Evolutionary conservation across 2,113 vertebrate species (phyloP).

Genomic region (Amblyornis subalaris): DNA sequence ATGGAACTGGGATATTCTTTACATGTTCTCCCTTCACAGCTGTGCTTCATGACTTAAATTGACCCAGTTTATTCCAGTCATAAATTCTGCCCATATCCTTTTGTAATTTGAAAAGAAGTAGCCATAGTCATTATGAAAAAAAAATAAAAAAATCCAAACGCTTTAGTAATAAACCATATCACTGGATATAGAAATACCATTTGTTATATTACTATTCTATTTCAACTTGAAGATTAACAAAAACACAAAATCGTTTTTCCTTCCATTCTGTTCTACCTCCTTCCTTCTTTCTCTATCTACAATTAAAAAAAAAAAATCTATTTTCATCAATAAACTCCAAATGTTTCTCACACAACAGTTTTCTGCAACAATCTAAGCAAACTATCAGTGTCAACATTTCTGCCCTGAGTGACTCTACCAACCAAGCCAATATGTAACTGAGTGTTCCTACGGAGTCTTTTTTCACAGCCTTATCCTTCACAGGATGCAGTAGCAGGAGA

Average conservation of each 20-base stretch:
- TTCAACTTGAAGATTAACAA: neutral
- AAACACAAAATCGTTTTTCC: neutral
- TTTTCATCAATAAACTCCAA: neutral
- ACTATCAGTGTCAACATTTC: neutral
- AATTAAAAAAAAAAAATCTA: neutral
- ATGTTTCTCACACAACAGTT: neutral
- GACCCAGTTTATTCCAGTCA: neutral
- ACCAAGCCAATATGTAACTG: neutral
- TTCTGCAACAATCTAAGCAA: neutral
- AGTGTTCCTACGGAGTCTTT: neutral
- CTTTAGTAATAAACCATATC: neutral
- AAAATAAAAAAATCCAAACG: rapidly evolving
- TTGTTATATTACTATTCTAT: neutral
- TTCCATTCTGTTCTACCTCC: neutral
- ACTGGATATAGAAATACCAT: neutral
- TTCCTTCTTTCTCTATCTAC: neutral
- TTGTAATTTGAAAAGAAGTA: neutral
- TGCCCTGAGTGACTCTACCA: neutral
- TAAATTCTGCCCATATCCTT: neutral
- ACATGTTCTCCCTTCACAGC: neutral
- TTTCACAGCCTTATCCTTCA: neutral
- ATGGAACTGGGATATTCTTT: neutral
- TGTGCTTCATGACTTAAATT: neutral
- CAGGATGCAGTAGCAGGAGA: neutral
- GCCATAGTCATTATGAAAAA: neutral